A percentile compares a stretch with the other conserved stretches of the same genome.
These are phyloP conservation scores for Gallinago stenura DNA, from an alignment of 2,797 vertebrate genomes.

Conservation along the genomic window DNA sequence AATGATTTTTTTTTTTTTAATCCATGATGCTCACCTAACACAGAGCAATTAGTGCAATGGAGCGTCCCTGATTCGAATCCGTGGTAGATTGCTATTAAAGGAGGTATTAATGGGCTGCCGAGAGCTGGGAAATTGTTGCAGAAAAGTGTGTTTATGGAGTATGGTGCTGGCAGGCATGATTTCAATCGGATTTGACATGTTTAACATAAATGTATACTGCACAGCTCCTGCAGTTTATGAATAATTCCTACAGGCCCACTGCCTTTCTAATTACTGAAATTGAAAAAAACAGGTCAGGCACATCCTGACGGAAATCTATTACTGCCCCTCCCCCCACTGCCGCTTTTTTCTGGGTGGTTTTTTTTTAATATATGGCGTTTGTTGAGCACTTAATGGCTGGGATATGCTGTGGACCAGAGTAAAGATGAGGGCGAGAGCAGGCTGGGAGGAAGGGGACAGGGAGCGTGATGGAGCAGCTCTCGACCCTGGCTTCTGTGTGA, in stretches of 20 bases:
- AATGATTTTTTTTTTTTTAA: conserved; percentile 58
- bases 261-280: conserved; percentile 84
- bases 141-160: conserved; percentile 82
- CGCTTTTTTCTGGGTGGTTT: neutral
- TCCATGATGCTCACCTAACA: conserved; percentile 80
- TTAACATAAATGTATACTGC: conserved; percentile 88
- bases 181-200: conserved; percentile 86
- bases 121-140: conserved; percentile 76
- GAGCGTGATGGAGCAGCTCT: neutral
- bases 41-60: conserved; percentile 80
- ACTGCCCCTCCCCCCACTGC: conserved; percentile 19
- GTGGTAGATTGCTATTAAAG: conserved; percentile 83
- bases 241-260: conserved; percentile 83
- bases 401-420: neutral
- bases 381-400: conserved; percentile 22
- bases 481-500: fast-evolving
- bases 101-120: conserved; percentile 82
- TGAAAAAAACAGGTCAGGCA: conserved; percentile 80
- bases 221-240: conserved; percentile 82
- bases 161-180: conserved; percentile 81
- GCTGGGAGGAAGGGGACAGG: neutral
- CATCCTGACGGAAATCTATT: conserved; percentile 78
- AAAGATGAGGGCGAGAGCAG: neutral
- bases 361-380: conserved; percentile 31
- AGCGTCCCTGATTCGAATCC: conserved; percentile 77